These are phyloP conservation scores for Pocillopora damicornis DNA, from an alignment of 64 coral and sea anemone genomes.

Conservation along the genomic window DNA sequence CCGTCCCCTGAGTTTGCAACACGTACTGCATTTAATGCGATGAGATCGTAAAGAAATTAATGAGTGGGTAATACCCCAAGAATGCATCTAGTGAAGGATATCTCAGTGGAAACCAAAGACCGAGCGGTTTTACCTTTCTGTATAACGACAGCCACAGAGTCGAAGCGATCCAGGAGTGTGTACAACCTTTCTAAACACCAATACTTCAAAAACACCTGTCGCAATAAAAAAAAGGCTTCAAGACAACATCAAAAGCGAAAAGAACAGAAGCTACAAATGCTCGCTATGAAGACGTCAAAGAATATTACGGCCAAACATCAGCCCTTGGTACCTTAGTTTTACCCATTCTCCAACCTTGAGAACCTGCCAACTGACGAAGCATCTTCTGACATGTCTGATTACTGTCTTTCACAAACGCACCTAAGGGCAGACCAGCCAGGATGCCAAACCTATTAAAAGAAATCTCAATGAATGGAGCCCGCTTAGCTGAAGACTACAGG, in stretches of 20 bases:
- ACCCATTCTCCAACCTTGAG: conserved; percentile 39
- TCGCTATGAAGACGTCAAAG: too few relatives aligned
- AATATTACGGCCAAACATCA: not conserved
- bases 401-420: not conserved
- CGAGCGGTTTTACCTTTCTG: conserved; percentile 8
- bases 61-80: too few relatives aligned
- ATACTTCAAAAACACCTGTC: conserved; percentile 12
- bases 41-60: too few relatives aligned
- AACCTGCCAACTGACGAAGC: not conserved
- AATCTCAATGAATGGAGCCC: not conserved
- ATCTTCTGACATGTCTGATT: conserved; percentile 34
- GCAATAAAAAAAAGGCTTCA: not conserved
- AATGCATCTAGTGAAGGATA: too few relatives aligned
- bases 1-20: too few relatives aligned
- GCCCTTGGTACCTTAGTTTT: conserved; percentile 40
- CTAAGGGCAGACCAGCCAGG: not conserved
- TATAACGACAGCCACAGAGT: not conserved
- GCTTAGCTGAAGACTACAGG: too few relatives aligned
- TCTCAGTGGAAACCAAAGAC: too few relatives aligned
- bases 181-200: conserved; percentile 6
- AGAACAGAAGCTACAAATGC: too few relatives aligned
- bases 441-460: conserved; percentile 21
- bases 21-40: too few relatives aligned
- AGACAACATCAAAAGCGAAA: not conserved
- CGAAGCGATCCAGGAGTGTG: not conserved